Percentiles rank a stretch among this genome's conserved stretches.
Evolutionary conservation across 2,888 invertebrate species (phyloP).

Genomic region (Dugesia japonica): DNA sequence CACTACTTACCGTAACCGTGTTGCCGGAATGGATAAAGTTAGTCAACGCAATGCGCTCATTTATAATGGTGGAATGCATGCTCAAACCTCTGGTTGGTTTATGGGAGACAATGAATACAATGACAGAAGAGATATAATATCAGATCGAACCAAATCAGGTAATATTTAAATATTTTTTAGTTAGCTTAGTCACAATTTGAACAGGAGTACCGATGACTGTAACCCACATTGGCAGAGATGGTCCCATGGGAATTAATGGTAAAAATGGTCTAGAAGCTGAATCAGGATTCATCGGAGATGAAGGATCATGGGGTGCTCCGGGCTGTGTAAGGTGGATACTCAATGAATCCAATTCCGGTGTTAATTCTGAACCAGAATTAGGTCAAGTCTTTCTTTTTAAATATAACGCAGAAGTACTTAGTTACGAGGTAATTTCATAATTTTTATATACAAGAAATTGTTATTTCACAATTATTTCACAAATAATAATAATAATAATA

Average conservation of each 20-base stretch:
- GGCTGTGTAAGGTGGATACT: neutral
- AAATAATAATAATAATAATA: too few relatives aligned
- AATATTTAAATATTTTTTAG: too few relatives aligned
- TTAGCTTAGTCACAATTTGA: too few relatives aligned
- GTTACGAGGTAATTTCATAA: neutral
- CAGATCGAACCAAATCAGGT: neutral
- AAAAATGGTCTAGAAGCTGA: neutral
- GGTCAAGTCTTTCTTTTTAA: slow-evolving; percentile 13
- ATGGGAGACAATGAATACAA: neutral
- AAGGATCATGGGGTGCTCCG: neutral
- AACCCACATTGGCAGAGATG: neutral
- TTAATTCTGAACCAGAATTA: neutral
- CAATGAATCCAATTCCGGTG: neutral
- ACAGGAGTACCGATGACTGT: neutral
- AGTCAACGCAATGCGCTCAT: neutral
- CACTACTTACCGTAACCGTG: neutral
- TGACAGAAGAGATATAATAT: neutral
- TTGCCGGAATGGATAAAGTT: slow-evolving; percentile 6
- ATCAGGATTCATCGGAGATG: slow-evolving; percentile 10
- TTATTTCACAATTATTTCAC: too few relatives aligned
- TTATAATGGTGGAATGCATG: slow-evolving; percentile 6
- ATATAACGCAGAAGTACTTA: slow-evolving; percentile 3
- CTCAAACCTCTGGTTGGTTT: slow-evolving; percentile 7
- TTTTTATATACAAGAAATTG: too few relatives aligned
- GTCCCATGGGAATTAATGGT: neutral